Percentiles rank a stretch among this genome's conserved stretches.
Evolutionary conservation across 2,113 vertebrate species (phyloP).

Genomic region (Tyrannus savana): DNA sequence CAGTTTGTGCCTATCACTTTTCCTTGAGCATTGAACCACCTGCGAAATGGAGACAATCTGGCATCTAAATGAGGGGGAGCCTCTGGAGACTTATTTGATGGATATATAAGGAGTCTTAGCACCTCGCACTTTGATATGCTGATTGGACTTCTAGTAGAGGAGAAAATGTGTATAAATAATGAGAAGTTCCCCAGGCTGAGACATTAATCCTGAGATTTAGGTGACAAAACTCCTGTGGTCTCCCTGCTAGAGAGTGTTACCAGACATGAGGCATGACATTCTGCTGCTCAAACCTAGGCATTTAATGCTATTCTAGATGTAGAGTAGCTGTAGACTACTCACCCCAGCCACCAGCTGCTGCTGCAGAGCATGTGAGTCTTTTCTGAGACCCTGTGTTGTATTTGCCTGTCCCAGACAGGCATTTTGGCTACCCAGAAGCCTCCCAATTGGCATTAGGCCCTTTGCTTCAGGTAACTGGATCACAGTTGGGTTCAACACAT

Average conservation of each 20-base stretch:
- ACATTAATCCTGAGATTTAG: not conserved
- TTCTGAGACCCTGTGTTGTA: not conserved
- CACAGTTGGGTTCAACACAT: not conserved
- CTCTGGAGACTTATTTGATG: not conserved
- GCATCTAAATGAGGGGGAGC: not conserved
- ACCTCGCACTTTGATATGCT: not conserved
- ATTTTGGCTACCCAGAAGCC: not conserved
- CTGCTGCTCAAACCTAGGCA: not conserved
- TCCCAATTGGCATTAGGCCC: not conserved
- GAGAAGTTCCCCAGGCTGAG: not conserved
- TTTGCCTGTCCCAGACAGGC: not conserved
- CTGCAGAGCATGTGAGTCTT: not conserved
- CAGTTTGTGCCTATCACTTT: not conserved
- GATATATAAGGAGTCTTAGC: not conserved
- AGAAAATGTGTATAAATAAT: not conserved
- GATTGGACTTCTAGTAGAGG: not conserved
- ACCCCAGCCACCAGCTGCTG: not conserved
- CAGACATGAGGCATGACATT: not conserved
- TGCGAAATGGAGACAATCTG: fast-evolving
- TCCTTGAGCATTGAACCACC: not conserved
- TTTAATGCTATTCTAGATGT: not conserved
- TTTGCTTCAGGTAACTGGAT: not conserved
- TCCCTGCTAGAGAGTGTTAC: not conserved
- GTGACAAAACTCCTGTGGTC: not conserved
- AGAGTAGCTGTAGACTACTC: not conserved